A percentile compares a stretch with the other conserved stretches of the same genome.
phyloP scores from a whole-genome alignment of 2,888 invertebrate species.

The Rhodophaea formosa region DNA sequence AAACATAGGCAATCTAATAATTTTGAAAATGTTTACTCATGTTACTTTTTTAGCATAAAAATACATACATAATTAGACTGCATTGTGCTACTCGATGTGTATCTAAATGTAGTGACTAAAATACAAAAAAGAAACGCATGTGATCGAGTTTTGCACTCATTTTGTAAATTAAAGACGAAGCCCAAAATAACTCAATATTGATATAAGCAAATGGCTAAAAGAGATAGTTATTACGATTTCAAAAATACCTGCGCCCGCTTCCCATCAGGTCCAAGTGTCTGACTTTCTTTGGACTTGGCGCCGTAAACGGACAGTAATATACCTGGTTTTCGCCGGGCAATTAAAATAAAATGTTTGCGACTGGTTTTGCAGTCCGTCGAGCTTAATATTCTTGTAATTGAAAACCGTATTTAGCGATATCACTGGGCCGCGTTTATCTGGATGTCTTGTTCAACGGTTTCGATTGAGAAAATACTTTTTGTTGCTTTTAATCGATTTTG shows the following conservation, averaged over 20 bases:
- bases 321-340: slow-evolving; percentile 28
- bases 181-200: background rate
- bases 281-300: slow-evolving; percentile 10
- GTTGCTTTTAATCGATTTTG: slow-evolving; percentile 7
- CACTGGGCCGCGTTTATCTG: slow-evolving; percentile 25
- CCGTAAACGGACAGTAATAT: slow-evolving; percentile 9
- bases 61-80: too few relatives aligned
- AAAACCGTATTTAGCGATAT: slow-evolving; percentile 28
- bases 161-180: background rate
- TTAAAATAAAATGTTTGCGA: slow-evolving; percentile 47
- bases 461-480: background rate
- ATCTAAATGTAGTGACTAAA: too few relatives aligned
- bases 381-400: slow-evolving; percentile 29
- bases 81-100: too few relatives aligned
- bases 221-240: background rate
- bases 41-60: too few relatives aligned
- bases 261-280: background rate
- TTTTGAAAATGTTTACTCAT: too few relatives aligned
- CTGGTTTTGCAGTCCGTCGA: slow-evolving; percentile 33
- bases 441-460: slow-evolving; percentile 24
- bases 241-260: background rate
- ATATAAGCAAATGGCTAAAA: background rate
- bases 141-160: background rate
- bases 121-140: too few relatives aligned
- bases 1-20: too few relatives aligned